phyloP scores from a whole-genome alignment of 2,888 invertebrate genomes.

The Cotesia congregata region DNA sequence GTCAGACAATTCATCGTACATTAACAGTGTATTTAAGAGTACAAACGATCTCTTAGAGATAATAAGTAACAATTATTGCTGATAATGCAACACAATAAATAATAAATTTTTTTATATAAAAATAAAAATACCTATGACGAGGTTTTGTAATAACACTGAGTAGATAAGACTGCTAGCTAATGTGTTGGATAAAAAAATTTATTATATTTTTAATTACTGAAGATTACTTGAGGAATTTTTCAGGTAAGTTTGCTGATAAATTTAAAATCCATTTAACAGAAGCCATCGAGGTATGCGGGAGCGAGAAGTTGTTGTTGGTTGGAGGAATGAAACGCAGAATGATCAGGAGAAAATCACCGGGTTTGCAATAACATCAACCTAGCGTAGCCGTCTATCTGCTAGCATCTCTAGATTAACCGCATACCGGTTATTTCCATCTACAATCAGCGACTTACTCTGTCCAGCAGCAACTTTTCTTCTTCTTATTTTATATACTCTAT shows the following conservation, averaged over 20 bases:
- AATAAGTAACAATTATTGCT: slow-evolving; percentile 27
- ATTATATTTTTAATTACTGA: too few species aligned
- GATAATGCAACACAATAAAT: slow-evolving; percentile 27
- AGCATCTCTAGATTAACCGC: slow-evolving; percentile 36
- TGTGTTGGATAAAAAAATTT: too few species aligned
- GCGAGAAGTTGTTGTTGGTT: neutral
- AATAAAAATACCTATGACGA: slow-evolving; percentile 6
- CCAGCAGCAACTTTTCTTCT: too few species aligned
- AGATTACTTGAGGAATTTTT: too few species aligned
- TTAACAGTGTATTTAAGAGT: slow-evolving; percentile 18
- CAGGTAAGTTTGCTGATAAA: neutral
- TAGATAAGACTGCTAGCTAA: neutral
- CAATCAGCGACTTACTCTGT: neutral
- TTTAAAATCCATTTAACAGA: neutral
- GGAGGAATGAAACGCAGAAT: slow-evolving; percentile 14
- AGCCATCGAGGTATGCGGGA: neutral
- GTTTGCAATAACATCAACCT: slow-evolving; percentile 1
- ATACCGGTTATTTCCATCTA: slow-evolving; percentile 34
- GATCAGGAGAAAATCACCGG: slow-evolving; percentile 20
- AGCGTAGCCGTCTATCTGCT: neutral
- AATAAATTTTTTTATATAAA: neutral
- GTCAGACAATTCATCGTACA: slow-evolving; percentile 12
- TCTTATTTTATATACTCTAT: neutral
- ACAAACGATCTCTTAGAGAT: slow-evolving; percentile 23
- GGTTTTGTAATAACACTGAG: slow-evolving; percentile 12